Evolutionary conservation across 35 echinoderm and acorn worm species (phyloP).

Genomic region (Hemicentrotus pulcherrimus): DNA sequence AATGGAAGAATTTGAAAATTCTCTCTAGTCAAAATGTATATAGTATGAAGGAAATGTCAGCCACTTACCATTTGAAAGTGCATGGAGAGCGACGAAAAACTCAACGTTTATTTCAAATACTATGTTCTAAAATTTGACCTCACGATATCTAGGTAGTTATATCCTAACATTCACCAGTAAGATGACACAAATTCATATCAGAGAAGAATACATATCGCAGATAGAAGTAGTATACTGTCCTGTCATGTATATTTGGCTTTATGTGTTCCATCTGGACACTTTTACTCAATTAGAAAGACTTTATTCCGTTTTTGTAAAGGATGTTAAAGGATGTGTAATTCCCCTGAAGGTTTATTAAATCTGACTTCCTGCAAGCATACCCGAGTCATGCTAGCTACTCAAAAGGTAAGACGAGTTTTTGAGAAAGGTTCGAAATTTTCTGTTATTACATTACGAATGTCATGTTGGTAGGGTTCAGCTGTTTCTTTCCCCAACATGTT

Average conservation of each 20-base stretch:
- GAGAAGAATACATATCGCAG: neutral
- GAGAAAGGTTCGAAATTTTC: neutral
- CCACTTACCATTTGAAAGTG: neutral
- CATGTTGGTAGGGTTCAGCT: neutral
- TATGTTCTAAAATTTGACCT: neutral
- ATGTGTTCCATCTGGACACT: neutral
- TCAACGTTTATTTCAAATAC: neutral
- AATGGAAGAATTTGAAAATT: no score
- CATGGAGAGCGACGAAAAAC: neutral
- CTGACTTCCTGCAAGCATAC: neutral
- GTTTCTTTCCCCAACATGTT: neutral
- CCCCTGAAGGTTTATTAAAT: conserved; percentile 5
- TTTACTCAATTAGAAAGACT: neutral
- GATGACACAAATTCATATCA: neutral
- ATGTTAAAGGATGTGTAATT: neutral
- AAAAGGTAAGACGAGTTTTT: neutral
- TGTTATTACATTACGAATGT: neutral
- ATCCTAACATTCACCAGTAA: neutral
- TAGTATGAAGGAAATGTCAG: neutral
- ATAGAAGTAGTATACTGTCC: neutral
- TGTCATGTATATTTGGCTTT: neutral
- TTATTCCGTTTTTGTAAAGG: neutral
- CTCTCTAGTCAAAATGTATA: no score
- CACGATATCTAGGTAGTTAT: neutral
- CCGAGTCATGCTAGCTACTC: neutral